Percentiles rank a stretch among this genome's conserved stretches.
Evolutionary conservation across 92 coral and sea anemone genomes (phyloP).

Genomic region (Porites divaricata): DNA sequence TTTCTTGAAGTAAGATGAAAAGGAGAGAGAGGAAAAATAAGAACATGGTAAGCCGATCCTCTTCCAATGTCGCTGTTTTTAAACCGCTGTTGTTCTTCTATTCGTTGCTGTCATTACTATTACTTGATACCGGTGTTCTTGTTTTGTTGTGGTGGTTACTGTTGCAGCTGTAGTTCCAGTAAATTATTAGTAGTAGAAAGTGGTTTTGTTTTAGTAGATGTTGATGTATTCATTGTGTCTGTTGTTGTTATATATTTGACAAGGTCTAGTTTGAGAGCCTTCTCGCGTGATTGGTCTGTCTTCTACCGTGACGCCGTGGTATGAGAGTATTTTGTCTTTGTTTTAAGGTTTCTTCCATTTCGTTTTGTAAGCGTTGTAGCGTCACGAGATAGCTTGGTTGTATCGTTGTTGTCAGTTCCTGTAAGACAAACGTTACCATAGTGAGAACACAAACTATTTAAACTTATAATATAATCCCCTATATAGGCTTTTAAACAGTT

Average conservation of each 20-base stretch:
- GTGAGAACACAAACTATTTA: slow-evolving; percentile 13
- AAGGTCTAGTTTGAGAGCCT: neutral
- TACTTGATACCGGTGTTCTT: neutral
- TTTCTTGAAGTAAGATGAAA: neutral
- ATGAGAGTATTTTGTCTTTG: neutral
- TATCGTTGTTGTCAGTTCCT: neutral
- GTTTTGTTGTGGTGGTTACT: neutral
- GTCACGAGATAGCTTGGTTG: neutral
- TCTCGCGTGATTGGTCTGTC: neutral
- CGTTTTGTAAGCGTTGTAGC: neutral
- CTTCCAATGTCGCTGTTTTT: neutral
- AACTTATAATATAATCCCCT: no score
- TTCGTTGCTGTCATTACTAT: neutral
- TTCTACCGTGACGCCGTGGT: no score
- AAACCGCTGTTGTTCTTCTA: neutral
- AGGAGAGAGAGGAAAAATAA: neutral
- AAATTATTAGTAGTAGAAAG: no score
- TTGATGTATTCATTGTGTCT: neutral
- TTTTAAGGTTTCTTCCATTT: neutral
- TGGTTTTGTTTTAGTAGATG: neutral
- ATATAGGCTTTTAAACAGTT: no score
- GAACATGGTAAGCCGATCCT: neutral
- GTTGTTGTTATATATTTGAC: neutral
- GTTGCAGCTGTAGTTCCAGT: neutral
- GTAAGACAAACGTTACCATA: slow-evolving; percentile 1